Conservation (phyloP, 1,140 invertebrate species). For the Drosophila albomicans region DNA sequence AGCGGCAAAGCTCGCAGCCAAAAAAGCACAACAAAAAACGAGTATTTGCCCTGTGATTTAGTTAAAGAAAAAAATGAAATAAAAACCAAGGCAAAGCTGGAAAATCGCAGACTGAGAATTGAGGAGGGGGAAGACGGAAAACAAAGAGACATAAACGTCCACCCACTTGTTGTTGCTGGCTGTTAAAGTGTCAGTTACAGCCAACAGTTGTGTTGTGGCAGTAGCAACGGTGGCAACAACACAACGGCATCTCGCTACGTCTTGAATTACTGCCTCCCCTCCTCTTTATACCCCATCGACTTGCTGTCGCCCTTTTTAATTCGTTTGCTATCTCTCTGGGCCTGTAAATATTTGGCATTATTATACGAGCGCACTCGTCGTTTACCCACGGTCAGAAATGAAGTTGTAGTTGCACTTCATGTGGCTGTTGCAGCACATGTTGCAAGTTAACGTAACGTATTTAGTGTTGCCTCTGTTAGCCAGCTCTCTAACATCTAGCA, state of each 20-base stretch:
- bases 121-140: constrained; percentile 29
- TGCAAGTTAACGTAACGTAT: background rate
- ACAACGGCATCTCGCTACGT: constrained; percentile 39
- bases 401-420: constrained; percentile 56
- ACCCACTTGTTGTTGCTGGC: constrained; percentile 74
- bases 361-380: constrained; percentile 6
- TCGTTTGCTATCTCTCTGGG: constrained; percentile 31
- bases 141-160: constrained; percentile 82
- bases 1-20: constrained; percentile 20
- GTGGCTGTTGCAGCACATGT: constrained; percentile 35
- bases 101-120: constrained; percentile 39
- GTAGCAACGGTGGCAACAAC: constrained; percentile 36
- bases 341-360: constrained; percentile 77
- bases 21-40: background rate
- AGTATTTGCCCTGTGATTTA: constrained; percentile 60
- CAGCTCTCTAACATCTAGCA: background rate
- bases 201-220: constrained; percentile 16
- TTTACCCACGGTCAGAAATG: constrained; percentile 53
- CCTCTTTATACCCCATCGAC: background rate
- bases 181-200: constrained; percentile 79
- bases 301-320: constrained; percentile 42
- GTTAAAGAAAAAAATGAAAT: constrained; percentile 53
- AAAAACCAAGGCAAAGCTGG: constrained; percentile 53
- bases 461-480: constrained; percentile 9
- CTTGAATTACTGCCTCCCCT: background rate